Evolutionary conservation across 2,797 vertebrate species (phyloP).

Genomic region (Neosilurus mollespiculum): DNA sequence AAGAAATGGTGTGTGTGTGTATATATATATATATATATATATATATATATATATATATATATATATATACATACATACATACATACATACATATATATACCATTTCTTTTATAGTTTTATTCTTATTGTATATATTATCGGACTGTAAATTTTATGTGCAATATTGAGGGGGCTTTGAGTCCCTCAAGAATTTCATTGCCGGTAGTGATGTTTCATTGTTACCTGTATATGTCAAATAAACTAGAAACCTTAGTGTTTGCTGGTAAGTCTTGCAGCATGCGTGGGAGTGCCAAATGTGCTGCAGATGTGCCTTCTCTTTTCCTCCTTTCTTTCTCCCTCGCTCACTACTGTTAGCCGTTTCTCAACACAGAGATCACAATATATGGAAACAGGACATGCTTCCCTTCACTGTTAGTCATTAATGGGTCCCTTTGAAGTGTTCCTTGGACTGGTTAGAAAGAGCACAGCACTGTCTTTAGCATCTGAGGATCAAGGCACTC

Average conservation of each 20-base stretch:
- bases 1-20: too few relatives aligned
- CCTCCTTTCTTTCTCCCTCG: slow-evolving; percentile 3
- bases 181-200: too few relatives aligned
- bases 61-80: not conserved
- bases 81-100: not conserved
- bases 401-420: slow-evolving; percentile 59
- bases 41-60: not conserved
- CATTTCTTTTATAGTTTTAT: too few relatives aligned
- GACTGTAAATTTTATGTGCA: too few relatives aligned
- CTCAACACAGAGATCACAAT: slow-evolving; percentile 50
- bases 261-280: slow-evolving; percentile 32
- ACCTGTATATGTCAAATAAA: too few relatives aligned
- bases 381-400: slow-evolving; percentile 58
- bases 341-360: slow-evolving; percentile 54
- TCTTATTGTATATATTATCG: too few relatives aligned
- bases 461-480: slow-evolving; percentile 47
- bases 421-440: slow-evolving; percentile 60
- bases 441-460: slow-evolving; percentile 51
- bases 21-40: not conserved
- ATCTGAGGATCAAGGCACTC: slow-evolving; percentile 52
- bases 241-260: slow-evolving; percentile 41
- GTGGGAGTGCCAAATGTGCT: slow-evolving; percentile 43
- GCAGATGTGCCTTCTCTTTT: slow-evolving; percentile 49
- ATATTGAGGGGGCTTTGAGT: too few relatives aligned
- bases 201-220: too few relatives aligned